Conservation (phyloP, 2,113 vertebrate species). For the Phoxinus phoxinus region DNA sequence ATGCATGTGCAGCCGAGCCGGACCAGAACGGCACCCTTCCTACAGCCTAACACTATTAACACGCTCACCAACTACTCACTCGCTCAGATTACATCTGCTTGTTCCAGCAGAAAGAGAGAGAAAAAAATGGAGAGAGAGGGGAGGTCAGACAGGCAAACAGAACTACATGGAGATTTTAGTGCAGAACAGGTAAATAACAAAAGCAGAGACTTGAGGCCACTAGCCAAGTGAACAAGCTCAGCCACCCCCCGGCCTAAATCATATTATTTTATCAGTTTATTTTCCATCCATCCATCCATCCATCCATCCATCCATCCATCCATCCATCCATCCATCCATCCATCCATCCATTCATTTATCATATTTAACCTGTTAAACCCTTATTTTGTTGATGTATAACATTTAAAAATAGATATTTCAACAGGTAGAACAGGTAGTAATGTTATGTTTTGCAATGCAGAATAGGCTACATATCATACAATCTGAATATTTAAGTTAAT, state of each 20-base stretch:
- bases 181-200: conserved; percentile 4
- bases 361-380: background rate
- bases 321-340: background rate
- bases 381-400: background rate
- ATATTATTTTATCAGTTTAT: background rate
- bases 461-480: background rate
- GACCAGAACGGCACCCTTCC: conserved; percentile 56
- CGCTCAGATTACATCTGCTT: conserved; percentile 48
- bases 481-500: background rate
- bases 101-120: conserved; percentile 14
- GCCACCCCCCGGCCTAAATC: too few relatives aligned
- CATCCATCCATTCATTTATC: too few relatives aligned
- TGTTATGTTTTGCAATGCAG: background rate
- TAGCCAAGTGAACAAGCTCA: background rate
- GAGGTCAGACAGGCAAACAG: background rate
- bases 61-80: conserved; percentile 58
- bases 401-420: background rate
- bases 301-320: background rate
- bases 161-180: background rate
- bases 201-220: background rate
- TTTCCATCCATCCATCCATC: background rate
- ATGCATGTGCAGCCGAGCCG: conserved; percentile 52
- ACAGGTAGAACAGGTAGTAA: background rate
- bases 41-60: conserved; percentile 69
- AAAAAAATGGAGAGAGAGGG: background rate